These are phyloP conservation scores for Gallinago undulata DNA, from an alignment of 2,113 vertebrate genomes.

Conservation along the genomic window DNA sequence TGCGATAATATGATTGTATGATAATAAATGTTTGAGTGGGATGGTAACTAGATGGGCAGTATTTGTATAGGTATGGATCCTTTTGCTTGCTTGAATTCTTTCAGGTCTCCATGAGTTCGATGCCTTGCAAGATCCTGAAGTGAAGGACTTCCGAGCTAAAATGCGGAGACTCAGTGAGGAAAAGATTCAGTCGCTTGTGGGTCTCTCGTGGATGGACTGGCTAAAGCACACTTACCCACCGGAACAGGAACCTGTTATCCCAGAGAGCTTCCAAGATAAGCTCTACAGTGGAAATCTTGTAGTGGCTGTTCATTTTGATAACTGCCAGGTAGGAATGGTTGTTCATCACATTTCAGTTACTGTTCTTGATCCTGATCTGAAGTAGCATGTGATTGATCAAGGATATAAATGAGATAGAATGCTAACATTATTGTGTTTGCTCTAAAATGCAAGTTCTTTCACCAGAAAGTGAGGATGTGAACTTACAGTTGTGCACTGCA, in stretches of 20 bases:
- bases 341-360: background rate
- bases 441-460: background rate
- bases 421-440: background rate
- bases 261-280: conserved; percentile 82
- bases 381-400: background rate
- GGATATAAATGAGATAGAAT: background rate
- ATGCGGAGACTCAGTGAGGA: conserved; percentile 92
- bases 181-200: conserved; percentile 85
- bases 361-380: background rate
- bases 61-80: background rate
- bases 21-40: background rate
- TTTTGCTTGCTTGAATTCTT: conserved; percentile 1
- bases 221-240: conserved; percentile 88
- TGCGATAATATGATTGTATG: background rate
- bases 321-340: conserved; percentile 83
- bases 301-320: conserved; percentile 92
- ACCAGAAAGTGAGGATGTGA: background rate
- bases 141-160: conserved; percentile 94
- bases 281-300: conserved; percentile 84
- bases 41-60: background rate
- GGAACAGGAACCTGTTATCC: conserved; percentile 80
- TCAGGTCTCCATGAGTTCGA: conserved; percentile 95
- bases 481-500: background rate
- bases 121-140: conserved; percentile 90
- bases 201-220: conserved; percentile 91